Evolutionary conservation across 2,888 invertebrate genomes (phyloP), one percentile per base, ranked within the genome.

Genomic region (Rhimphoctona megacephalus): DNA sequence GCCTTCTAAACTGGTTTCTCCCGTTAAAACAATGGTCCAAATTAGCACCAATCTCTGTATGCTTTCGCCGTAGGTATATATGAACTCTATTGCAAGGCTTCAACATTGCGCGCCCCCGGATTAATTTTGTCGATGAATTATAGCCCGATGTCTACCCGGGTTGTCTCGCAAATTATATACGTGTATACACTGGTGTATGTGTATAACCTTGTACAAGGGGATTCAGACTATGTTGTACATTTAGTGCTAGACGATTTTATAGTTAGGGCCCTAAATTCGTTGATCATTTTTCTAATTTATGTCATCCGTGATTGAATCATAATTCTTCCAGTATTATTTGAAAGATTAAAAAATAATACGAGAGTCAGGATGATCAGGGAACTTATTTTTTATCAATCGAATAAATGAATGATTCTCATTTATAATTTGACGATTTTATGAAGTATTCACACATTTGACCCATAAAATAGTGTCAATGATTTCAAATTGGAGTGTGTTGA

Each of bases 71-170:
- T 39, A 9, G 22, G 39, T 39, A 54, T 69, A 46, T 49, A 76
- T 49, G 69, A 61, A 76, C 76, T 69, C 67, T 17, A 54, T 77
- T 54, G 74, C 81, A 66, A 84, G 79, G 69, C 74, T 85, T 73
- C 77, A 81, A 57, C 85, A 52, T 84, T 86, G 67, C 84, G 74
- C 67, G 25, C 67, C 46, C 82, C 82, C 6, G 84, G 86, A 87
- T 87, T 87, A 87, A 87, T 87, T 84, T 87, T 82, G 79, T 84
- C 86, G 86, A 87, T 87, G 84, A 87, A 81, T 82, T 84, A 87
- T 82, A 78, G 84, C 84, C 67, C 66, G 74, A 64, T 76, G 86
- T 84, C 84, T 85, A 79, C 81, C 86, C 46, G 64, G 57, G 66
- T 82, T 66, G 76, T 67, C 66, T 87, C 86, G 84, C 74, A 86